phyloP scores from a whole-genome alignment of 1,140 invertebrate genomes.

The Caerostris darwini region DNA sequence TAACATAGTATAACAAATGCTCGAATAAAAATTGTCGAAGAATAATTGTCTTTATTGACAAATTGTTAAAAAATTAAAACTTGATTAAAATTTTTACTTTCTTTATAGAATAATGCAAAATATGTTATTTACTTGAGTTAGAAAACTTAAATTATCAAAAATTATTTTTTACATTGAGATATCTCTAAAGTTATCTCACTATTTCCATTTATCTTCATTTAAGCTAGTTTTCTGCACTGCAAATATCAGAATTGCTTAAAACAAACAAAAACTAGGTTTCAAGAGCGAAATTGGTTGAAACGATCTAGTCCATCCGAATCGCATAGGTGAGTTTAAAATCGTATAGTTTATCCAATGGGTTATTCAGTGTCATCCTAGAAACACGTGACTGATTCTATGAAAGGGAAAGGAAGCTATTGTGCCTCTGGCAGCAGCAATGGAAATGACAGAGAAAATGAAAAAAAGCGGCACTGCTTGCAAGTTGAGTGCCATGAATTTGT shows the following conservation, averaged over 20 bases:
- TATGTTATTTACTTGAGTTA: no score
- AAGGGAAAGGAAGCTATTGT: conserved; percentile 47
- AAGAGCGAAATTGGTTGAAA: neutral
- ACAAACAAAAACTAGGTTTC: neutral
- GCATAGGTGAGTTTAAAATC: neutral
- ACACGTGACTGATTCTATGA: conserved; percentile 8
- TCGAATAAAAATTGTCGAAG: no score
- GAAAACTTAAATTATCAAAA: no score
- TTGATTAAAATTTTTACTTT: no score
- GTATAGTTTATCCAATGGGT: neutral
- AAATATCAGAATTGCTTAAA: neutral
- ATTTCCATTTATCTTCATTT: no score
- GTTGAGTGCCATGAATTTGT: conserved; percentile 6
- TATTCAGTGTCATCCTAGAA: conserved; percentile 36
- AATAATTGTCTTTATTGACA: no score
- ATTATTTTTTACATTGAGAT: no score
- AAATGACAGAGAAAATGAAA: neutral
- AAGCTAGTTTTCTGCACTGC: neutral
- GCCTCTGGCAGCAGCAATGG: neutral
- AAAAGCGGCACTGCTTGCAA: neutral
- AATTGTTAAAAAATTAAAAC: no score
- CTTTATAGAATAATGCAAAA: no score
- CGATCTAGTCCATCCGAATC: neutral
- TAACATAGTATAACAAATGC: no score
- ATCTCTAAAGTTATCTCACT: no score